Evolutionary conservation across 2,113 vertebrate genomes (phyloP).

Genomic region (Mohoua ochrocephala): DNA sequence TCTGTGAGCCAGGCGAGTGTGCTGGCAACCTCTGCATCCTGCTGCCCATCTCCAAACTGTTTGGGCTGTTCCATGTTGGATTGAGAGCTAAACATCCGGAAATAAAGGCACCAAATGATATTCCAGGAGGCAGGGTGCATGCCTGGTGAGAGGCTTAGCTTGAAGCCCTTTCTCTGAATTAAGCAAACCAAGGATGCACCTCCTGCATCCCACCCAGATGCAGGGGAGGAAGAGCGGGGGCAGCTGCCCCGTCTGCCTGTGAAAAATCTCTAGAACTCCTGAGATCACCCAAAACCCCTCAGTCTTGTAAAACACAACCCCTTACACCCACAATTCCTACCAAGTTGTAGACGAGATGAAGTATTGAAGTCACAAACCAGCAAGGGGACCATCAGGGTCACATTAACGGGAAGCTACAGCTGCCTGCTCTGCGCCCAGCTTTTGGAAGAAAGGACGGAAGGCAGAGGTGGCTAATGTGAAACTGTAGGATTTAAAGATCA

Average conservation of each 20-base stretch:
- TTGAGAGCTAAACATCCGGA: not conserved
- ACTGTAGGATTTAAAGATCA: not conserved
- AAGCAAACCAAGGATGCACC: not conserved
- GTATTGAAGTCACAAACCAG: not conserved
- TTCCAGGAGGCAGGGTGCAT: not conserved
- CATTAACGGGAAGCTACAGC: not conserved
- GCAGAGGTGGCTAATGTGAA: not conserved
- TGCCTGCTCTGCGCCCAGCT: not conserved
- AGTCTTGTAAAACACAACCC: not conserved
- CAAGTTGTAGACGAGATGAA: not conserved
- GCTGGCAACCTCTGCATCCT: not conserved
- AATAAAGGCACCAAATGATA: not conserved
- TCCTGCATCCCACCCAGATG: not conserved
- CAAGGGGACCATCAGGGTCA: not conserved
- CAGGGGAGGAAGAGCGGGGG: not conserved
- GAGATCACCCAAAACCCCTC: not conserved
- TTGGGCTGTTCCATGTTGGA: fast-evolving
- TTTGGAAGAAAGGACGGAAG: not conserved
- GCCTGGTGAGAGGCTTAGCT: not conserved
- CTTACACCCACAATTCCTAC: not conserved
- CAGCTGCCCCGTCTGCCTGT: not conserved
- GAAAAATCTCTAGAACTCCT: not conserved
- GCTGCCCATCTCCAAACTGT: not conserved
- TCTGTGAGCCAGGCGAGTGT: not conserved
- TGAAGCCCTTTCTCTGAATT: not conserved